A percentile compares a stretch with the other conserved stretches of the same genome.
These are phyloP conservation scores for Oscheius myriophilus DNA, from an alignment of 2,888 invertebrate genomes.

Conservation along the genomic window DNA sequence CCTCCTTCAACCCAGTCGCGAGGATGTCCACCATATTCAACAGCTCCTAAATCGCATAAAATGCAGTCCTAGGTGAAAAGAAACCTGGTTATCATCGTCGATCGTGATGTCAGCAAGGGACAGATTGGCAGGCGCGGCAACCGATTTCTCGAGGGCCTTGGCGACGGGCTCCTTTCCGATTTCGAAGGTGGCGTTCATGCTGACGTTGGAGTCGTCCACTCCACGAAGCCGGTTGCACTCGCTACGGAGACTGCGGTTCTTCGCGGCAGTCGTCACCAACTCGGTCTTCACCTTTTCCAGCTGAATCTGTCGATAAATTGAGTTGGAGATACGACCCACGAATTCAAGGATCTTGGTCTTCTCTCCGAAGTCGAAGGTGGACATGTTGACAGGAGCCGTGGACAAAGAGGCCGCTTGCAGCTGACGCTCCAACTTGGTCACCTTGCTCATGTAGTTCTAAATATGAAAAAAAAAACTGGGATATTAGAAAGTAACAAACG, in stretches of 20 bases:
- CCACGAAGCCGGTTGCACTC: constrained; percentile 12
- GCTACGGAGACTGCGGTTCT: constrained; percentile 2
- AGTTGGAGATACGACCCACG: background rate
- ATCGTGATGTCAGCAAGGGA: no score
- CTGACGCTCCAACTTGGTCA: constrained; percentile 11
- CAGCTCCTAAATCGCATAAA: background rate
- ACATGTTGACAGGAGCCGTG: background rate
- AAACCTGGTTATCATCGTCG: no score
- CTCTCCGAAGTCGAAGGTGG: constrained; percentile 8
- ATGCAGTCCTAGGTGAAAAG: no score
- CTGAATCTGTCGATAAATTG: background rate
- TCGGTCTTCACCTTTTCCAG: constrained; percentile 22
- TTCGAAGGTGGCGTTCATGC: background rate
- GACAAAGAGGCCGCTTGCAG: constrained; percentile 1
- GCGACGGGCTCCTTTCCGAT: background rate
- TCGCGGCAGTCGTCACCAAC: background rate
- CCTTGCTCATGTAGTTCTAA: constrained; percentile 2
- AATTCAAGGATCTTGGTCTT: background rate
- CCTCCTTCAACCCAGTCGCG: background rate
- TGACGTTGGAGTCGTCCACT: background rate
- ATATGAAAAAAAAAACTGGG: background rate
- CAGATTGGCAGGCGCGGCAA: background rate
- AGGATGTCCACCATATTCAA: background rate
- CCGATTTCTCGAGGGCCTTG: background rate
- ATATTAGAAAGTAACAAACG: background rate